Conservation (phyloP, 2,888 invertebrate species). For the Cheilosia impressa region DNA sequence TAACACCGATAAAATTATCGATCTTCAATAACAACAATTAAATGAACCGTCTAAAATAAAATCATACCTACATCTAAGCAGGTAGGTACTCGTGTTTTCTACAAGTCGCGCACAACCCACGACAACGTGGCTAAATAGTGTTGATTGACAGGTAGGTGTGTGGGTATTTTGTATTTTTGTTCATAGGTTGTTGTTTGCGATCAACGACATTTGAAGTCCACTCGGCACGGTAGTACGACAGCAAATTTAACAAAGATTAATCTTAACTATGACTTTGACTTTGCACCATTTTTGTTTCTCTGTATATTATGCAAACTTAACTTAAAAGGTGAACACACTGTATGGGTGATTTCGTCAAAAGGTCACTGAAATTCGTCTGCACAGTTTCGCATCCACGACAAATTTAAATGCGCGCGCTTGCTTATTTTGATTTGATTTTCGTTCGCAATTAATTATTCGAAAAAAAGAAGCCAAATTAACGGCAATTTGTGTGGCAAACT, state of each 20-base stretch:
- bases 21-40: no score
- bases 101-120: neutral
- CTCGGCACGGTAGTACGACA: neutral
- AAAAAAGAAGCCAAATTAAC: neutral
- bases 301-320: neutral
- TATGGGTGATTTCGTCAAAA: neutral
- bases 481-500: neutral
- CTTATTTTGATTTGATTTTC: neutral
- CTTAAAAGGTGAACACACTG: neutral
- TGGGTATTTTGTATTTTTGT: neutral
- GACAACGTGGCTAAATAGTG: neutral
- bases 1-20: no score
- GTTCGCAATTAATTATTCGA: neutral
- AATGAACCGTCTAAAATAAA: no score
- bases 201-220: neutral
- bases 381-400: neutral
- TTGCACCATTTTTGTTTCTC: neutral
- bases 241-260: no score
- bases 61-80: neutral
- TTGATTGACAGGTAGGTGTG: neutral
- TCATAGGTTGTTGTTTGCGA: neutral
- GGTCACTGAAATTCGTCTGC: neutral
- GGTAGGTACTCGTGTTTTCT: neutral
- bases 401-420: neutral
- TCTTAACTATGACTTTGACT: neutral